A percentile compares a stretch with the other conserved stretches of the same genome.
Conservation (phyloP, 2,888 invertebrate genomes). For the Drosophila nigritarsus region DNA sequence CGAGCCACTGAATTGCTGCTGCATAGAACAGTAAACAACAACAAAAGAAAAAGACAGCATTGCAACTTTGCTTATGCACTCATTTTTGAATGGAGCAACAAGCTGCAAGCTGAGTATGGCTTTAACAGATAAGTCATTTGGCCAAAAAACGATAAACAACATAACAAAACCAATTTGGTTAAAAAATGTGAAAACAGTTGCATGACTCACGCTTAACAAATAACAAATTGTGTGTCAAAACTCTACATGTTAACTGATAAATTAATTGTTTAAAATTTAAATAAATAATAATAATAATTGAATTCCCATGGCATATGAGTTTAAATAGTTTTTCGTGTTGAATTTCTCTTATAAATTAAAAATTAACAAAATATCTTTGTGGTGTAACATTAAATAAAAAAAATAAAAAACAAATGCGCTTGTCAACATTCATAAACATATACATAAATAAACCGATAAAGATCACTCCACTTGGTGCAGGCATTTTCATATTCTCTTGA, state of each 20-base stretch:
- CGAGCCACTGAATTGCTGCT: slow-evolving; percentile 21
- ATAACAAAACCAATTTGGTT: not conserved
- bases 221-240: not conserved
- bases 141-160: slow-evolving; percentile 10
- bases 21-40: slow-evolving; percentile 38
- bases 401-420: not conserved
- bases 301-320: not conserved
- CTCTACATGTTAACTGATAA: not conserved
- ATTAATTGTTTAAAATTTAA: not conserved
- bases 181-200: slow-evolving; percentile 6
- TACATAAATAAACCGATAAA: not conserved
- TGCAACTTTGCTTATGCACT: slow-evolving; percentile 40
- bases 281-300: not conserved
- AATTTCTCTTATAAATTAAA: not conserved
- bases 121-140: slow-evolving; percentile 40
- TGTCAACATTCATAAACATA: not conserved
- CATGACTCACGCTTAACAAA: slow-evolving; percentile 29
- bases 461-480: not conserved
- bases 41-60: not conserved
- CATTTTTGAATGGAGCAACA: slow-evolving; percentile 41
- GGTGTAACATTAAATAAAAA: not conserved
- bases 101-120: slow-evolving; percentile 17
- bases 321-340: not conserved
- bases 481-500: not conserved
- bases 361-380: not conserved